Evolutionary conservation across 1,140 invertebrate species (phyloP).

Genomic region (Drosophila azteca): DNA sequence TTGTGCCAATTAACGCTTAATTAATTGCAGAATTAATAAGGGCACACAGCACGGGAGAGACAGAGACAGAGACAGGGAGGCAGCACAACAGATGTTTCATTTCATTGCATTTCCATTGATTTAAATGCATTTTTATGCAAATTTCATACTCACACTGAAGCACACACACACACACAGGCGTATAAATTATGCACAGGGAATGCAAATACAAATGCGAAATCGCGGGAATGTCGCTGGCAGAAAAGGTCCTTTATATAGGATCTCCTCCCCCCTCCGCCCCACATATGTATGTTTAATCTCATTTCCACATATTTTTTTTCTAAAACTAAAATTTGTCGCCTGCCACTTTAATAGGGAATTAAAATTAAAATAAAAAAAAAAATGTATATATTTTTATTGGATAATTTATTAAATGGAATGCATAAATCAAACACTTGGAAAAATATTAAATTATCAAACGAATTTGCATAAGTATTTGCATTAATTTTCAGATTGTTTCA

Average conservation of each 20-base stretch:
- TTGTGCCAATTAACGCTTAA: conserved; percentile 75
- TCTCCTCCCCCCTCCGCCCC: neutral
- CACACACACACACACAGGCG: neutral
- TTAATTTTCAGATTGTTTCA: neutral
- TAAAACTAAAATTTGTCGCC: no score
- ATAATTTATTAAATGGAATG: conserved; percentile 10
- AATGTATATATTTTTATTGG: no score
- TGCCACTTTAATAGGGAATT: no score
- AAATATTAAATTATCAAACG: conserved; percentile 1
- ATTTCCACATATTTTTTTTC: no score
- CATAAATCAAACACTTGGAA: conserved; percentile 45
- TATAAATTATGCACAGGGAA: conserved; percentile 39
- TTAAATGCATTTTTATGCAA: conserved; percentile 75
- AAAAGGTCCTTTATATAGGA: neutral
- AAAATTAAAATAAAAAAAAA: no score
- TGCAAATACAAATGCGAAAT: conserved; percentile 6
- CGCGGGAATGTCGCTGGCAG: conserved; percentile 28
- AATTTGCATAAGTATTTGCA: conserved; percentile 30
- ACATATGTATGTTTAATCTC: conserved; percentile 5
- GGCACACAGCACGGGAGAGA: no score
- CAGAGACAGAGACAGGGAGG: neutral
- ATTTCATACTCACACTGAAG: conserved; percentile 34
- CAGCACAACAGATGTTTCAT: conserved; percentile 54
- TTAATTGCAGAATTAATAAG: conserved; percentile 72
- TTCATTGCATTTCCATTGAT: conserved; percentile 62